Percentiles rank a stretch among this genome's conserved stretches.
Conservation (phyloP, 2,797 vertebrate genomes). For the Pteropus rufus region DNA sequence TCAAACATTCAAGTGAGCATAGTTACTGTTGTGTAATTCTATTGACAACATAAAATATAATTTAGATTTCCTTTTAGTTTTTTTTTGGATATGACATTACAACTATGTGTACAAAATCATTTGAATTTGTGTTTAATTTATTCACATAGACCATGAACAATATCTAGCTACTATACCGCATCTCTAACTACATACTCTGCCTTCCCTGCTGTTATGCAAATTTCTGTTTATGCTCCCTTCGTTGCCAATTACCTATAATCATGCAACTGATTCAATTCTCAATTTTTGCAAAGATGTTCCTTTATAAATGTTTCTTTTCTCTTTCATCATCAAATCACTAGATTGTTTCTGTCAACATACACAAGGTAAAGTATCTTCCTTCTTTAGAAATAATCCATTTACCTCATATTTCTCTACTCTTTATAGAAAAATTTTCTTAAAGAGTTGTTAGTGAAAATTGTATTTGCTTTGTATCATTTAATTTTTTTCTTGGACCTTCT, state of each 20-base stretch:
- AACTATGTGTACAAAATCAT: background rate
- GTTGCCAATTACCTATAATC: background rate
- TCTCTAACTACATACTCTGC: background rate
- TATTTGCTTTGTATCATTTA: background rate
- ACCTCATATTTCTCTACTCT: background rate
- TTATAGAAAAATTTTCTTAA: background rate
- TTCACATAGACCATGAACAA: background rate
- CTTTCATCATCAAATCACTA: background rate
- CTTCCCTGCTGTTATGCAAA: background rate
- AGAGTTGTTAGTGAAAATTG: background rate
- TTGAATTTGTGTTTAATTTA: background rate
- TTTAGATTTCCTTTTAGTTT: background rate
- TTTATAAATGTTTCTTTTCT: background rate
- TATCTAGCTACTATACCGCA: background rate
- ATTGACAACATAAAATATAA: background rate
- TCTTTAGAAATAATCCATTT: background rate
- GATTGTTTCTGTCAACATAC: background rate
- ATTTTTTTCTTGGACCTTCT: background rate
- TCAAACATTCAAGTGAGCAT: background rate
- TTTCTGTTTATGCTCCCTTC: accelerated
- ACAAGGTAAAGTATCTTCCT: background rate
- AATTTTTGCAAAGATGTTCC: background rate
- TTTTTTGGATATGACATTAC: background rate
- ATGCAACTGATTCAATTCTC: background rate
- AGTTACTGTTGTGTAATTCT: background rate